Evolutionary conservation across 2,113 vertebrate genomes (phyloP).

Genomic region (Aegithalos caudatus): DNA sequence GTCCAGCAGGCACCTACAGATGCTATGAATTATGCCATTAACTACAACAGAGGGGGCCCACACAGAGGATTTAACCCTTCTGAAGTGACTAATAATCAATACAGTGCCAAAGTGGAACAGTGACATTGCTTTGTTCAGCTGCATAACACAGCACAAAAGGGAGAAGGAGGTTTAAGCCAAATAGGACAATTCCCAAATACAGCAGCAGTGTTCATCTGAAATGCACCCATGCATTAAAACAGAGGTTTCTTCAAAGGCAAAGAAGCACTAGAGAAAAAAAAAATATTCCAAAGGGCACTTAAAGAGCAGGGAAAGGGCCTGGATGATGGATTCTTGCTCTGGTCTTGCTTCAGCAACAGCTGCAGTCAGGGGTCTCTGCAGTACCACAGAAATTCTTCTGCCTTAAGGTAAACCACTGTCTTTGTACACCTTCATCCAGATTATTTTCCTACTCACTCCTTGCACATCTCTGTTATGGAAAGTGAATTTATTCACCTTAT

Average conservation of each 20-base stretch:
- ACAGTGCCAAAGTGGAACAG: not conserved
- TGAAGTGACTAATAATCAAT: not conserved
- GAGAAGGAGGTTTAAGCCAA: not conserved
- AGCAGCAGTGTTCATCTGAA: not conserved
- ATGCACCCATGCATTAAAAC: not conserved
- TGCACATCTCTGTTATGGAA: rapidly evolving
- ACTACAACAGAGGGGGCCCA: not conserved
- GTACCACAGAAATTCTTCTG: not conserved
- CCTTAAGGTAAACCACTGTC: not conserved
- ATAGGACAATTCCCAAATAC: not conserved
- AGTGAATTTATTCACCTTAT: not conserved
- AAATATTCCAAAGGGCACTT: not conserved
- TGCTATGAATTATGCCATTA: conserved; percentile 5
- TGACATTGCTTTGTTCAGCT: not conserved
- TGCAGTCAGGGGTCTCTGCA: not conserved
- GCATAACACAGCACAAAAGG: not conserved
- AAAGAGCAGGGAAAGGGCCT: not conserved
- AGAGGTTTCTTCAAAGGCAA: not conserved
- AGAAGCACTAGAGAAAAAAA: not conserved
- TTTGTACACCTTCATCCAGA: not conserved
- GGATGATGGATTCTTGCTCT: not conserved
- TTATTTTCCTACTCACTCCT: not conserved
- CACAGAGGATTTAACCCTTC: not conserved
- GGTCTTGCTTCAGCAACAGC: not conserved
- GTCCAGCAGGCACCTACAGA: not conserved